A percentile compares a stretch with the other conserved stretches of the same genome.
Evolutionary conservation across 2,797 vertebrate species (phyloP).

Genomic region (Xerus rutilus): DNA sequence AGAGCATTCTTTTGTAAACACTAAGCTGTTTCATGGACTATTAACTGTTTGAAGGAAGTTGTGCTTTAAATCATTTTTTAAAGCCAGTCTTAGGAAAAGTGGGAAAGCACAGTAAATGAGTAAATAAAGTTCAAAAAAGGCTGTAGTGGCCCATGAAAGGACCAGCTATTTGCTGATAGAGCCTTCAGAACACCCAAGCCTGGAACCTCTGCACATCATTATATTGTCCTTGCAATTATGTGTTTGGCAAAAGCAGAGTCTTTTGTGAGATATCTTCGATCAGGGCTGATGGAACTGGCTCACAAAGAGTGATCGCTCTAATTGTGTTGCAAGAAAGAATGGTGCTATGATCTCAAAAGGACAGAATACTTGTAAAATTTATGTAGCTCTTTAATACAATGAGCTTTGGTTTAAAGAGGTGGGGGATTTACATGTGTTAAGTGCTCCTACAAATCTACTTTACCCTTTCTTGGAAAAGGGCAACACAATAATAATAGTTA

Average conservation of each 20-base stretch:
- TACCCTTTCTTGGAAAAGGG: slow-evolving; percentile 90
- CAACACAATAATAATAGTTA: slow-evolving; percentile 88
- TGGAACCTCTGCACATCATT: background rate
- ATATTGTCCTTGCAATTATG: background rate
- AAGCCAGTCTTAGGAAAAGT: slow-evolving; percentile 56
- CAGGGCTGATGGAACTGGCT: slow-evolving; percentile 66
- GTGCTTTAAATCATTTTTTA: slow-evolving; percentile 63
- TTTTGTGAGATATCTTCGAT: slow-evolving; percentile 44
- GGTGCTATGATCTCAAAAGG: slow-evolving; percentile 82
- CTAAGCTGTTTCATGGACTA: slow-evolving; percentile 45
- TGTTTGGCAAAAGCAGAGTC: slow-evolving; percentile 43
- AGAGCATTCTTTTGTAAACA: slow-evolving; percentile 45
- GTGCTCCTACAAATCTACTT: slow-evolving; percentile 89
- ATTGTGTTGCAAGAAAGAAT: slow-evolving; percentile 73
- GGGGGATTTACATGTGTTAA: slow-evolving; percentile 87
- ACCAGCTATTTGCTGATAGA: slow-evolving; percentile 40
- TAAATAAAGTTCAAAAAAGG: slow-evolving; percentile 72
- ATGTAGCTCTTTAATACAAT: slow-evolving; percentile 84
- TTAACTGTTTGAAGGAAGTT: slow-evolving; percentile 56
- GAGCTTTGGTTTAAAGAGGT: slow-evolving; percentile 84
- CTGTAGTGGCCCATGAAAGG: slow-evolving; percentile 45
- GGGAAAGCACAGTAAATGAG: slow-evolving; percentile 48
- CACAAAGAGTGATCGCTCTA: slow-evolving; percentile 70
- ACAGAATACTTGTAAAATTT: slow-evolving; percentile 86
- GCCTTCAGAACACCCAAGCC: background rate